These are phyloP conservation scores for Physella acuta DNA, from an alignment of 1,140 invertebrate species.

Conservation along the genomic window DNA sequence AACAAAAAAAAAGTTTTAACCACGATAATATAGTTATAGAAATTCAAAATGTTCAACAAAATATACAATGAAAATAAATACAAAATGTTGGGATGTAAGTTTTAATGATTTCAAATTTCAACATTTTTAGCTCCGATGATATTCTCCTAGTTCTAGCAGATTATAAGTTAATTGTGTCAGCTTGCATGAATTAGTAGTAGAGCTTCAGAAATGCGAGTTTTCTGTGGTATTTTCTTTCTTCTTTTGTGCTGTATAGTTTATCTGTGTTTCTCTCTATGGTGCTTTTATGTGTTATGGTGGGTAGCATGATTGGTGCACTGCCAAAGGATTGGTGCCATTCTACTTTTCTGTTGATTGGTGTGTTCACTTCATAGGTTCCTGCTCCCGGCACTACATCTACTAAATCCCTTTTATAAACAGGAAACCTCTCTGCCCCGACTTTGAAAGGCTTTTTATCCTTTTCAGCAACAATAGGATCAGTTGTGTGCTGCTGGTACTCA, in stretches of 20 bases:
- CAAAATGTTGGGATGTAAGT: too few species aligned
- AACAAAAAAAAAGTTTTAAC: too few species aligned
- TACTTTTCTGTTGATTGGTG: slow-evolving; percentile 47
- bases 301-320: slow-evolving; percentile 51
- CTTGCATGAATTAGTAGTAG: slow-evolving; percentile 52
- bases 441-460: slow-evolving; percentile 51
- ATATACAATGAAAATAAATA: too few species aligned
- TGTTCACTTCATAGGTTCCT: slow-evolving; percentile 54
- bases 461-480: slow-evolving; percentile 41
- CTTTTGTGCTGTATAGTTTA: slow-evolving; percentile 58
- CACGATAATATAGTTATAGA: too few species aligned
- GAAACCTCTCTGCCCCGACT: slow-evolving; percentile 51
- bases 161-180: too few species aligned
- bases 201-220: slow-evolving; percentile 57
- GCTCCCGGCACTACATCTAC: too few species aligned
- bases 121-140: too few species aligned
- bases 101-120: too few species aligned
- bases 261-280: slow-evolving; percentile 58
- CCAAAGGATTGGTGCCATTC: slow-evolving; percentile 60
- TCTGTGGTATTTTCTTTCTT: slow-evolving; percentile 54
- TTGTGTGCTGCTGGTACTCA: too few species aligned
- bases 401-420: too few species aligned
- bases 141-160: too few species aligned
- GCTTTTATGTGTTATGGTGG: slow-evolving; percentile 49
- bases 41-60: too few species aligned